Percentiles rank a stretch among this genome's conserved stretches.
Conservation (phyloP, 2,797 vertebrate genomes). For the Dendrocincla tyrannina region DNA sequence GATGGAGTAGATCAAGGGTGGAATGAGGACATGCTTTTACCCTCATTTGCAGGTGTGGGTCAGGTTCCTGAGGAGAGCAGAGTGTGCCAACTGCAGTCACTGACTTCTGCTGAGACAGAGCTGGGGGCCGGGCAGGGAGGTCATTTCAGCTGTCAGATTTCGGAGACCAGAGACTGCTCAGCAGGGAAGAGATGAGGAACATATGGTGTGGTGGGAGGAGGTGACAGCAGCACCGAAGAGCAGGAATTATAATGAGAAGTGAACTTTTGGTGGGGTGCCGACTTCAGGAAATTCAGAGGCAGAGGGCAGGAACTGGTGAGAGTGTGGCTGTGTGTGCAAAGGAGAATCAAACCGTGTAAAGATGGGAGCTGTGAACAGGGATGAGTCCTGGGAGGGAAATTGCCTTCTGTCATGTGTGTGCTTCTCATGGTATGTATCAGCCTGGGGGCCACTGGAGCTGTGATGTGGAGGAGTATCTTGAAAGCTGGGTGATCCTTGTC, state of each 20-base stretch:
- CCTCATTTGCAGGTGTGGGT: not conserved
- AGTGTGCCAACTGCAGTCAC: not conserved
- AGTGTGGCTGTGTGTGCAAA: accelerated
- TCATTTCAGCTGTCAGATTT: slow-evolving; percentile 20
- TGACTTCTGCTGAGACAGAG: not conserved
- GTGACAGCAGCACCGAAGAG: slow-evolving; percentile 17
- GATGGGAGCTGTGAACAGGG: not conserved
- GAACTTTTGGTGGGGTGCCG: not conserved
- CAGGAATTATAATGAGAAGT: not conserved
- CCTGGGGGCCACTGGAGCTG: not conserved
- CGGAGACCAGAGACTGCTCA: slow-evolving; percentile 10
- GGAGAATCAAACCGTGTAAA: not conserved
- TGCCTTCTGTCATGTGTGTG: not conserved
- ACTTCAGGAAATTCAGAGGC: not conserved
- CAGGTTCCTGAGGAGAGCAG: not conserved
- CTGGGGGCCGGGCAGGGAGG: not conserved
- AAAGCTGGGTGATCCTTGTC: not conserved
- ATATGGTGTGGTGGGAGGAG: slow-evolving; percentile 43
- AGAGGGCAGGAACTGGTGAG: not conserved
- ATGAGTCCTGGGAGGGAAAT: not conserved
- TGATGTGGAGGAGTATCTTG: not conserved
- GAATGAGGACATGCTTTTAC: not conserved
- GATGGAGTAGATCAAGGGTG: not conserved
- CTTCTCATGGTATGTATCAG: not conserved
- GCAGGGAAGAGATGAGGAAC: not conserved